Percentiles rank a stretch among this genome's conserved stretches.
phyloP scores from a whole-genome alignment of 2,797 vertebrate genomes.

The Arnoldichthys spilopterus region DNA sequence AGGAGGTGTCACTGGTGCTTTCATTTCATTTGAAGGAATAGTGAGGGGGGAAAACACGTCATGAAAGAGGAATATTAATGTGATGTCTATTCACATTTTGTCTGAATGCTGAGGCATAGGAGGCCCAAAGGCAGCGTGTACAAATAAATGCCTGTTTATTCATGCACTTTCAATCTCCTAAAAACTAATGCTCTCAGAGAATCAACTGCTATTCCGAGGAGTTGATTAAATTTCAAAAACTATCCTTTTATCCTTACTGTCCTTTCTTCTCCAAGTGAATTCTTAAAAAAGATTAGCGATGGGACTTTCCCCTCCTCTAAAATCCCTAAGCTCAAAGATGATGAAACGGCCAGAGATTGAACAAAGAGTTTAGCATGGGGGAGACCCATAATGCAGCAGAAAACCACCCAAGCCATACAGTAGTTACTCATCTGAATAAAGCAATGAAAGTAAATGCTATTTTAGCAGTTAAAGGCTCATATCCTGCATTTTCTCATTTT shows the following conservation, averaged over 20 bases:
- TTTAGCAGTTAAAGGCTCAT: background rate
- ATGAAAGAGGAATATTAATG: conserved; percentile 48
- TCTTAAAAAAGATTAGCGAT: conserved; percentile 28
- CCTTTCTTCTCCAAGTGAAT: conserved; percentile 26
- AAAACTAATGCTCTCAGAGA: conserved; percentile 22
- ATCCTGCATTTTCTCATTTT: background rate
- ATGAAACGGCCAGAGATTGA: conserved; percentile 17
- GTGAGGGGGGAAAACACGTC: conserved; percentile 2
- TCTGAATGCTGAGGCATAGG: conserved; percentile 23
- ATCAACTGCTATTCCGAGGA: conserved; percentile 16
- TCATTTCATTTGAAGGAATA: conserved; percentile 51
- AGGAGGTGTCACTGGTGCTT: conserved; percentile 50
- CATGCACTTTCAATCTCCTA: conserved; percentile 26
- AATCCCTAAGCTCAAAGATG: conserved; percentile 23
- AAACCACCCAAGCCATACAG: conserved; percentile 10
- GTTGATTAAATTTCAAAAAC: conserved; percentile 21
- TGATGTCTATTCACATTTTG: conserved; percentile 40
- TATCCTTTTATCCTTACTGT: conserved; percentile 9
- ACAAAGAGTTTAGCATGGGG: conserved; percentile 11
- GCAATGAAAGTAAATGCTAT: background rate
- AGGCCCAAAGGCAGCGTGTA: conserved; percentile 23
- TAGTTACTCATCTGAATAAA: conserved; percentile 8
- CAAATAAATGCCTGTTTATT: conserved; percentile 41
- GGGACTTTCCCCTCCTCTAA: conserved; percentile 18
- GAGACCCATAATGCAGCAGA: conserved; percentile 6